These are phyloP conservation scores for Ctenomys sociabilis DNA, from an alignment of 2,113 vertebrate species.

Conservation along the genomic window DNA sequence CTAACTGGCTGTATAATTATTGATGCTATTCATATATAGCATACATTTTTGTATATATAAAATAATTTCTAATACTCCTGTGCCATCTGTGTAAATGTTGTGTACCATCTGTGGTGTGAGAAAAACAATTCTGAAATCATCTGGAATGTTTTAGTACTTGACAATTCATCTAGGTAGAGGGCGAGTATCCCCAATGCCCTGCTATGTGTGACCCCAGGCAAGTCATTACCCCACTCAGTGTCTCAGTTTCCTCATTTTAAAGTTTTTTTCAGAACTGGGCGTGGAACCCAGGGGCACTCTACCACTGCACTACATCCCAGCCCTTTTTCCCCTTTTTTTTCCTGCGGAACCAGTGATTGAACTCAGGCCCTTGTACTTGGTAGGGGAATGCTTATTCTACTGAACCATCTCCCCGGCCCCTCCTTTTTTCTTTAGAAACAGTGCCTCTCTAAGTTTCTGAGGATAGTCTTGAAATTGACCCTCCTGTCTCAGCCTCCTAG, in stretches of 20 bases:
- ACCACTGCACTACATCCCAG: neutral
- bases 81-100: neutral
- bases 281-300: neutral
- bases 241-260: neutral
- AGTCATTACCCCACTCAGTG: neutral
- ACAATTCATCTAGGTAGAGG: neutral
- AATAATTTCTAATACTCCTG: conserved; percentile 20
- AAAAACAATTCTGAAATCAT: conserved; percentile 49
- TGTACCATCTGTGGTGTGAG: neutral
- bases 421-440: neutral
- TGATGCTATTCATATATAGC: neutral
- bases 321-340: neutral
- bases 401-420: no score
- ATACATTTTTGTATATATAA: neutral
- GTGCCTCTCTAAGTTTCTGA: neutral
- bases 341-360: no score
- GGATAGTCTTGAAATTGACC: neutral
- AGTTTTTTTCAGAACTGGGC: neutral
- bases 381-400: no score
- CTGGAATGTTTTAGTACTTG: conserved; percentile 19
- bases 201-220: neutral
- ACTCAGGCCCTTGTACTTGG: no score
- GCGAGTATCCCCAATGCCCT: neutral
- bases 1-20: neutral
- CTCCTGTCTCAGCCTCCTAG: neutral